Evolutionary conservation across 1,140 invertebrate species (phyloP).

Genomic region (Venustaconcha ellipsiformis): DNA sequence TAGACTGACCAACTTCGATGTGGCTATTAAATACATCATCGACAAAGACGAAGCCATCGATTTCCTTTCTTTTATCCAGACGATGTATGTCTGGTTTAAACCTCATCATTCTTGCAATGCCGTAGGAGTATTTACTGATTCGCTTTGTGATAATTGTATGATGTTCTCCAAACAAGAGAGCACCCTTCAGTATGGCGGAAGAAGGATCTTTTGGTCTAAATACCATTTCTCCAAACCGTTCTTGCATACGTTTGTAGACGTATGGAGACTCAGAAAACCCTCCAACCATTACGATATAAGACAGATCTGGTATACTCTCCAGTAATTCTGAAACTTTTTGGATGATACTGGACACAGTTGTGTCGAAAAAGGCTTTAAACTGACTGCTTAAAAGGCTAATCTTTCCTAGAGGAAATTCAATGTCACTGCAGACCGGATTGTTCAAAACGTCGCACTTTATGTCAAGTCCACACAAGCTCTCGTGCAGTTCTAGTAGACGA

Average conservation of each 20-base stretch:
- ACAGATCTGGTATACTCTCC: neutral
- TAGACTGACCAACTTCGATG: constrained; percentile 30
- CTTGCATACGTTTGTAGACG: constrained; percentile 8
- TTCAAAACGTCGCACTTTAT: neutral
- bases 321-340: neutral
- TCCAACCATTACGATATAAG: constrained; percentile 8
- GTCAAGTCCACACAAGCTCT: constrained; percentile 8
- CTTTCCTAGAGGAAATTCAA: constrained; percentile 9
- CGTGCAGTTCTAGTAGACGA: neutral
- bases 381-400: neutral
- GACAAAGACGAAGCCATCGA: neutral
- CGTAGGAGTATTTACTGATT: constrained; percentile 13
- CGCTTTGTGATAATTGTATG: constrained; percentile 2
- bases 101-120: constrained; percentile 19
- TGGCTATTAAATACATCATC: constrained; percentile 24
- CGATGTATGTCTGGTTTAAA: constrained; percentile 10
- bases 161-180: constrained; percentile 14
- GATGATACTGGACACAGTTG: neutral
- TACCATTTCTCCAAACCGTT: constrained; percentile 4
- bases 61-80: constrained; percentile 3
- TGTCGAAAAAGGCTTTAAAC: constrained; percentile 12
- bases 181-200: constrained; percentile 8
- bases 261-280: constrained; percentile 18
- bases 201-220: constrained; percentile 6
- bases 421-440: neutral